These are phyloP conservation scores for Hyperoodon ampullatus DNA, from an alignment of 2,113 vertebrate species.

Conservation along the genomic window DNA sequence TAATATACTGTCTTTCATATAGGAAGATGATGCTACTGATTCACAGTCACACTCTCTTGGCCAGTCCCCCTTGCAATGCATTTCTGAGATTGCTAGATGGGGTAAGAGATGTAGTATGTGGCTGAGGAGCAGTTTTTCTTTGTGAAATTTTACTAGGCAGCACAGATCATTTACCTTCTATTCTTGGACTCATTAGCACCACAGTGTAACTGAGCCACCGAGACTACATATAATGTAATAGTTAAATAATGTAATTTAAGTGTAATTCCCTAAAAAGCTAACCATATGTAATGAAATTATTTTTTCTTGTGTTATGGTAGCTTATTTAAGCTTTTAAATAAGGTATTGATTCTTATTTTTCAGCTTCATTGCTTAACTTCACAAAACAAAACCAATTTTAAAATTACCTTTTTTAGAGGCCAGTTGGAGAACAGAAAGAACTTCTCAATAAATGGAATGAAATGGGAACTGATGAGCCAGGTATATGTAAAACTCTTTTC, in stretches of 20 bases:
- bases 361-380: constrained; percentile 39
- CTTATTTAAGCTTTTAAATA: constrained; percentile 45
- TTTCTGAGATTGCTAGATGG: constrained; percentile 25
- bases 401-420: constrained; percentile 87
- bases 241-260: constrained; percentile 47
- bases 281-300: constrained; percentile 28
- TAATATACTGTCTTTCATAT: not conserved
- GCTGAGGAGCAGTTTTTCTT: constrained; percentile 43
- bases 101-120: not conserved
- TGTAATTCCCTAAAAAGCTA: constrained; percentile 23
- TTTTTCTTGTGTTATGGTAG: constrained; percentile 14
- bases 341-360: constrained; percentile 60
- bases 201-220: not conserved
- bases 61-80: not conserved
- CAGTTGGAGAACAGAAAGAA: constrained; percentile 93
- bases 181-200: not conserved
- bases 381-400: constrained; percentile 69
- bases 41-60: constrained; percentile 28
- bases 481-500: constrained; percentile 81
- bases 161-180: not conserved
- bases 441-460: constrained; percentile 98
- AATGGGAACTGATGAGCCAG: constrained; percentile 99
- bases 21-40: constrained; percentile 15
- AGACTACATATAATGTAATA: constrained; percentile 1
- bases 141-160: constrained; percentile 1